These are phyloP conservation scores for Epiblema foenella DNA, from an alignment of 2,888 invertebrate genomes.

Conservation along the genomic window DNA sequence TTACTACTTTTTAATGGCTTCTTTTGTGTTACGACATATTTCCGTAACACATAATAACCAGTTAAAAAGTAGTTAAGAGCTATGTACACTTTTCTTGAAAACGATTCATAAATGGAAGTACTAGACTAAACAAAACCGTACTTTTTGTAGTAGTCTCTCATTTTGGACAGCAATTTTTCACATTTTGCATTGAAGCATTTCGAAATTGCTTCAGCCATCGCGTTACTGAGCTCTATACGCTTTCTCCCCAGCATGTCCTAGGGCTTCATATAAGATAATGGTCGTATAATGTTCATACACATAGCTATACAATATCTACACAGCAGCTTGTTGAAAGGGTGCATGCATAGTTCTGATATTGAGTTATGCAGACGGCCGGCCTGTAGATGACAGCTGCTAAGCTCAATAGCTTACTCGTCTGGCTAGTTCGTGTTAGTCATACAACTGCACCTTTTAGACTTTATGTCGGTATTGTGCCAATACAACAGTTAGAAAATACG, in stretches of 20 bases:
- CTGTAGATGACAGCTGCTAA: conserved; percentile 52
- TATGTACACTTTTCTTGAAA: too few species aligned
- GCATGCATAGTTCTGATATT: conserved; percentile 80
- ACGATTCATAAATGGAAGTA: too few species aligned
- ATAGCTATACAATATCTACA: conserved; percentile 44
- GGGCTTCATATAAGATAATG: conserved; percentile 53
- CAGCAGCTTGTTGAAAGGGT: conserved; percentile 56
- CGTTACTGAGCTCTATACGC: conserved; percentile 11
- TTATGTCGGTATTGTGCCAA: conserved; percentile 1
- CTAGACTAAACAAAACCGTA: neutral
- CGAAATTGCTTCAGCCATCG: conserved; percentile 14
- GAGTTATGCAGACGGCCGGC: conserved; percentile 77
- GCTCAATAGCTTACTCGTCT: conserved; percentile 67
- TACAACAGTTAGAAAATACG: neutral
- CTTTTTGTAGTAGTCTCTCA: too few species aligned
- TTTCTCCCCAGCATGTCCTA: conserved; percentile 17
- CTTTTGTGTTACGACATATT: too few species aligned
- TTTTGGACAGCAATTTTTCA: conserved; percentile 6
- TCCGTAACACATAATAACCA: too few species aligned
- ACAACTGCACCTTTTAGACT: conserved; percentile 15
- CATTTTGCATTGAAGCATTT: conserved; percentile 30
- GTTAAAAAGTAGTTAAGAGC: too few species aligned
- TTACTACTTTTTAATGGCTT: too few species aligned
- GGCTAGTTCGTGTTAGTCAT: conserved; percentile 56
- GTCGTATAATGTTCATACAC: conserved; percentile 45